These are phyloP conservation scores for Henricia sp. DNA, from an alignment of 53 echinoderm and acorn worm species.

Conservation along the genomic window DNA sequence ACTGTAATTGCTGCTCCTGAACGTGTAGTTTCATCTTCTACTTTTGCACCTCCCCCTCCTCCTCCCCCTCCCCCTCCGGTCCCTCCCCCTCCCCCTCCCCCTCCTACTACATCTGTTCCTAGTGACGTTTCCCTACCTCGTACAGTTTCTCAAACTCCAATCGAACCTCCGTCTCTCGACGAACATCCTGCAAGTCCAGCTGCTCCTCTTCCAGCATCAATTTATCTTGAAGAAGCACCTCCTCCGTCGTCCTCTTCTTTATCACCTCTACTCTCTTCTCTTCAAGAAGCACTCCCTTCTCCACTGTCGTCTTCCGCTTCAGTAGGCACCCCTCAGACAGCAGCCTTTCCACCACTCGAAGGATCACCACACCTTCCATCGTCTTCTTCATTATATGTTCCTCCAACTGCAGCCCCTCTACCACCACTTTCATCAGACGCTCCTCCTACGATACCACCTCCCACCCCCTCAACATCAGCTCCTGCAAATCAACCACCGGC, in stretches of 20 bases:
- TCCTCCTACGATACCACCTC: not conserved
- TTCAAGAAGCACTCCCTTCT: not conserved
- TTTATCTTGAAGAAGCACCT: no score
- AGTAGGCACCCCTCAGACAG: no score
- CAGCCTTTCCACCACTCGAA: no score
- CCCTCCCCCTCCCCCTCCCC: slow-evolving; percentile 1
- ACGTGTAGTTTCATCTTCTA: not conserved
- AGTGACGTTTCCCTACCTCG: no score
- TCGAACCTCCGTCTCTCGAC: no score
- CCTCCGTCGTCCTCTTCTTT: not conserved
- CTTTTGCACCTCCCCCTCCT: not conserved
- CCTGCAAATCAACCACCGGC: not conserved
- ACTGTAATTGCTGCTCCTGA: not conserved
- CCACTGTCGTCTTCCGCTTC: no score
- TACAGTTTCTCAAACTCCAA: no score
- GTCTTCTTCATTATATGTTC: no score
- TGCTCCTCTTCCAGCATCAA: no score
- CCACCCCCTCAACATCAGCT: not conserved
- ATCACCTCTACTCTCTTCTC: not conserved
- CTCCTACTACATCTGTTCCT: not conserved
- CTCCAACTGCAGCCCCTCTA: no score
- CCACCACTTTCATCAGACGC: not conserved
- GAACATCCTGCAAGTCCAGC: no score
- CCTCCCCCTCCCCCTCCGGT: not conserved
- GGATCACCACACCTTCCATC: no score